Evolutionary conservation across 2,113 vertebrate genomes (phyloP).

Genomic region (Pangasianodon gigas): DNA sequence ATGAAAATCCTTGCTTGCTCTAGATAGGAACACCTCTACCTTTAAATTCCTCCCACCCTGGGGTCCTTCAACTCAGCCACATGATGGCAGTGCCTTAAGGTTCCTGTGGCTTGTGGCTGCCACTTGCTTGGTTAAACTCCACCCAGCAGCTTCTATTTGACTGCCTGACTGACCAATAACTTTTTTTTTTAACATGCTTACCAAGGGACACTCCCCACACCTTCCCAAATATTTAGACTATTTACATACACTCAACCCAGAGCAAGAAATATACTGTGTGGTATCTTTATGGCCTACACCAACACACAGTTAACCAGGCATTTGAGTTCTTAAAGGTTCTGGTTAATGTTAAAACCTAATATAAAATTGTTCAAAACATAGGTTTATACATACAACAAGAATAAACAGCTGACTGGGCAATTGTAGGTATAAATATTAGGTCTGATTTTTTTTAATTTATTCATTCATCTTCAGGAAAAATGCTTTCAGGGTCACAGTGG

Average conservation of each 20-base stretch:
- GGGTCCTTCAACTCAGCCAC: slow-evolving; percentile 45
- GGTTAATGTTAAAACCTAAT: background rate
- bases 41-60: slow-evolving; percentile 48
- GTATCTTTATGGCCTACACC: background rate
- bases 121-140: slow-evolving; percentile 55
- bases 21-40: slow-evolving; percentile 42
- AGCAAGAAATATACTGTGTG: background rate
- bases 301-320: background rate
- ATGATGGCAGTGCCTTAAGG: slow-evolving; percentile 55
- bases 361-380: background rate
- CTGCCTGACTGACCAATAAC: slow-evolving; percentile 56
- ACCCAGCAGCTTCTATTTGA: slow-evolving; percentile 52
- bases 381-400: background rate
- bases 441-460: background rate
- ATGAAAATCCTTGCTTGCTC: slow-evolving; percentile 15
- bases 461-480: background rate
- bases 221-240: slow-evolving; percentile 62
- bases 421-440: background rate
- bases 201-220: slow-evolving; percentile 58
- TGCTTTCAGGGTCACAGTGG: background rate
- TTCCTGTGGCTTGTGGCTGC: slow-evolving; percentile 55
- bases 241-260: slow-evolving; percentile 32
- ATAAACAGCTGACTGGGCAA: background rate
- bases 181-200: slow-evolving; percentile 60
- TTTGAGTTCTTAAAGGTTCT: background rate